These are phyloP conservation scores for Rapana venosa DNA, from an alignment of 2,888 invertebrate species.

Conservation along the genomic window DNA sequence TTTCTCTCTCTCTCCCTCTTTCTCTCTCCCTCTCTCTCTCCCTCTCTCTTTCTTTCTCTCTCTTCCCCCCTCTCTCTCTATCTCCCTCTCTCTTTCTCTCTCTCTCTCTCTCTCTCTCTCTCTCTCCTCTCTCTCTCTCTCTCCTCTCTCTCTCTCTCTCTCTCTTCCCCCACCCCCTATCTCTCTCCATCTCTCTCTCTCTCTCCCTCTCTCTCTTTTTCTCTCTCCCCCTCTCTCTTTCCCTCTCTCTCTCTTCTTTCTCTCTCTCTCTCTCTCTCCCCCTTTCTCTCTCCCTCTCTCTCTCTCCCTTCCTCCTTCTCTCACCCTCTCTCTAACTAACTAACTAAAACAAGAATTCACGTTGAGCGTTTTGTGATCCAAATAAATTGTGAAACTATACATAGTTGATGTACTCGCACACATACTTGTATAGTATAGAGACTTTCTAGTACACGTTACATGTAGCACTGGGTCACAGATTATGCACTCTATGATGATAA, in stretches of 20 bases:
- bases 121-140: background rate
- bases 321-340: constrained; percentile 3
- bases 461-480: too few relatives aligned
- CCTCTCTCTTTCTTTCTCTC: background rate
- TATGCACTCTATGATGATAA: too few relatives aligned
- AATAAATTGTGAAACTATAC: too few relatives aligned
- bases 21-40: background rate
- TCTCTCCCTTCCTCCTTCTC: constrained; percentile 14
- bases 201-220: background rate
- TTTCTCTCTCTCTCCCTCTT: background rate
- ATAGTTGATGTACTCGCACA: background rate
- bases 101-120: background rate
- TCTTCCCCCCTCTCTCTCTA: background rate
- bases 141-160: background rate
- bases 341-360: background rate
- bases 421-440: background rate
- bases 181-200: too few relatives aligned
- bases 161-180: too few relatives aligned
- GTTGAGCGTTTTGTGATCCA: too few relatives aligned
- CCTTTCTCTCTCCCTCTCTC: constrained; percentile 43
- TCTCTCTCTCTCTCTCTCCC: background rate
- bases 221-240: too few relatives aligned
- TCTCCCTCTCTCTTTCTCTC: background rate
- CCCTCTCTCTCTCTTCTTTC: background rate
- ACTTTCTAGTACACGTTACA: too few relatives aligned